These are phyloP conservation scores for Chaetodon trifasciatus DNA, from an alignment of 2,797 vertebrate species.

Conservation along the genomic window DNA sequence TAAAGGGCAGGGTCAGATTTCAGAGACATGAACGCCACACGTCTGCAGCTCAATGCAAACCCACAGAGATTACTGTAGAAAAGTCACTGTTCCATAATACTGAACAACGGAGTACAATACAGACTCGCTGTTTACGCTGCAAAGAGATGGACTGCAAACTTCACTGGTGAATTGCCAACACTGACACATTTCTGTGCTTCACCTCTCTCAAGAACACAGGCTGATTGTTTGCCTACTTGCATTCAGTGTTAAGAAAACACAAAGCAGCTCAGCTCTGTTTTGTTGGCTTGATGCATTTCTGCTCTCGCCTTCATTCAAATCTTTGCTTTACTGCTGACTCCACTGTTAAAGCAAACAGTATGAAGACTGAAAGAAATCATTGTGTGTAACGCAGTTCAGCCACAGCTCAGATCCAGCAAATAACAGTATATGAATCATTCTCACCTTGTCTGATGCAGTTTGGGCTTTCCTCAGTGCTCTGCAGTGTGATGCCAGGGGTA, in stretches of 20 bases:
- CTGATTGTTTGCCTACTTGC: conserved; percentile 17
- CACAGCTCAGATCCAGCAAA: conserved; percentile 38
- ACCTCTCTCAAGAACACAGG: conserved; percentile 27
- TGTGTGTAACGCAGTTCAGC: conserved; percentile 13
- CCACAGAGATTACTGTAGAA: conserved; percentile 47
- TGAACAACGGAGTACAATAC: conserved; percentile 34
- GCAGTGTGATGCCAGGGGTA: conserved; percentile 79
- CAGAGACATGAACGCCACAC: conserved; percentile 31
- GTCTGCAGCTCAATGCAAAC: conserved; percentile 43
- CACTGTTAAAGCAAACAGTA: conserved; percentile 41
- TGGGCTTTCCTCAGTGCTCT: conserved; percentile 75
- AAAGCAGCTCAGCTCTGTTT: conserved; percentile 25
- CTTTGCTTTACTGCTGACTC: conserved; percentile 53
- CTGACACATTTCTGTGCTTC: conserved; percentile 59
- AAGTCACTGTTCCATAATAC: conserved; percentile 42
- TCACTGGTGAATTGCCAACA: conserved; percentile 65
- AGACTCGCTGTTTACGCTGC: conserved; percentile 47
- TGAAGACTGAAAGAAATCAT: conserved; percentile 30
- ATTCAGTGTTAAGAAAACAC: conserved; percentile 24
- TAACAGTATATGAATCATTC: conserved; percentile 58
- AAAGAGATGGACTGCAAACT: conserved; percentile 68
- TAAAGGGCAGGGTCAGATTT: conserved; percentile 44
- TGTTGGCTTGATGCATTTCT: conserved; percentile 43
- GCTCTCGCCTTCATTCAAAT: conserved; percentile 45
- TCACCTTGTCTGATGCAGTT: conserved; percentile 82